Conservation (phyloP, 2,113 vertebrate species). For the Paradisaea rubra region DNA sequence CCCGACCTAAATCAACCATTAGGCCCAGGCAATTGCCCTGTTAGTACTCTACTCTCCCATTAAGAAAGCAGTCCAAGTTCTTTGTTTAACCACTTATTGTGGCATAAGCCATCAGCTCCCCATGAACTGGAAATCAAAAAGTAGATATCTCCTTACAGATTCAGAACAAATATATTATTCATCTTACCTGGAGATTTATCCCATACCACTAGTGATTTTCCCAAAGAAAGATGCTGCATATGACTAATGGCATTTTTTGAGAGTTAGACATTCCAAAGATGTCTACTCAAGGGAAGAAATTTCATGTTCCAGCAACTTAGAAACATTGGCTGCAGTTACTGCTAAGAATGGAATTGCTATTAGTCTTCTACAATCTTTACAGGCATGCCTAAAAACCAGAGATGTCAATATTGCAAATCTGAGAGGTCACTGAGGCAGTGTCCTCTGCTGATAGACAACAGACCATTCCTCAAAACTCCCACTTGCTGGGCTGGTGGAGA, state of each 20-base stretch:
- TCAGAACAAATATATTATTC: background rate
- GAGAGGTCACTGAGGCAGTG: background rate
- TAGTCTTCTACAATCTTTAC: background rate
- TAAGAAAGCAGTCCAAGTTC: background rate
- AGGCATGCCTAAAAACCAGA: conserved; percentile 28
- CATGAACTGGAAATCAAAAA: background rate
- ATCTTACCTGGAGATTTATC: background rate
- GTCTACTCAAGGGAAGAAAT: conserved; percentile 41
- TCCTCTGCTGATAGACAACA: conserved; percentile 27
- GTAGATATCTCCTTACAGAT: background rate
- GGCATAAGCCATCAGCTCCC: background rate
- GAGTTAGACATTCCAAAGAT: conserved; percentile 17
- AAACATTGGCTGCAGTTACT: conserved; percentile 19
- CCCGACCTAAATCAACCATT: background rate
- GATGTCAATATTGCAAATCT: background rate
- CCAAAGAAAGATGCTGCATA: background rate
- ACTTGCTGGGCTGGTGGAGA: background rate
- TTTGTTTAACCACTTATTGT: background rate
- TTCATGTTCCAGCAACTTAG: conserved; percentile 12
- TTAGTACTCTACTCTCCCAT: background rate
- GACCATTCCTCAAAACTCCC: background rate
- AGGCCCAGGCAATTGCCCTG: background rate
- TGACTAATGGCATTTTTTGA: conserved; percentile 44
- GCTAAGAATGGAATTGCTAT: conserved; percentile 20
- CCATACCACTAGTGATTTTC: background rate